A percentile compares a stretch with the other conserved stretches of the same genome.
These are phyloP conservation scores for Liasis olivaceus DNA, from an alignment of 2,797 vertebrate species.

Conservation along the genomic window DNA sequence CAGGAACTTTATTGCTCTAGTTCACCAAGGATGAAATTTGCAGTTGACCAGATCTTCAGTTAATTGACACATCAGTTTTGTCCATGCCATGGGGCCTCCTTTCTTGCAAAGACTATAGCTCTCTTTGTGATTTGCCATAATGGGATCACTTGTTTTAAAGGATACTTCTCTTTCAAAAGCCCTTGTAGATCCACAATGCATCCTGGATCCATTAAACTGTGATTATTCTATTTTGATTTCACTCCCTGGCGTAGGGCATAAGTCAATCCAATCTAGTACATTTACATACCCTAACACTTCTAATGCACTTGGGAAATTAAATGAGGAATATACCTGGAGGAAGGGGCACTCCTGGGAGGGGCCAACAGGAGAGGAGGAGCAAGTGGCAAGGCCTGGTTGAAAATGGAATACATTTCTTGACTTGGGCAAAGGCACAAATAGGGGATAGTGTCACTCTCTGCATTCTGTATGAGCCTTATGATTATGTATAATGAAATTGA, in stretches of 20 bases:
- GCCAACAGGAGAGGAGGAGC: neutral
- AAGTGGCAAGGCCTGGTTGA: neutral
- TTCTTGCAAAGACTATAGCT: neutral
- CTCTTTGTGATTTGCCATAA: constrained; percentile 29
- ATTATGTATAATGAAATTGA: neutral
- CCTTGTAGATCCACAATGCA: constrained; percentile 28
- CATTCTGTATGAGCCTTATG: neutral
- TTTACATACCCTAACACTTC: no score
- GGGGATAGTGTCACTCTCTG: neutral
- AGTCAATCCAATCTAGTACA: no score
- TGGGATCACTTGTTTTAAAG: constrained; percentile 49
- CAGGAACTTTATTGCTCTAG: neutral
- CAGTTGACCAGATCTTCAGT: neutral
- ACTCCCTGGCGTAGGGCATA: neutral
- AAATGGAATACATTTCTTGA: neutral
- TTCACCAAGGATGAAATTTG: neutral
- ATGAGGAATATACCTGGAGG: neutral
- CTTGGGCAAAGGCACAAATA: neutral
- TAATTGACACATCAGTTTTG: neutral
- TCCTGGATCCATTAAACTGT: constrained; percentile 16
- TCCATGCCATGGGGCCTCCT: neutral
- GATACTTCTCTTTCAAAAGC: constrained; percentile 37
- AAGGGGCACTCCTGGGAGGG: neutral
- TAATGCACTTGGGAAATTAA: neutral
- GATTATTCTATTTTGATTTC: constrained; percentile 33